Conservation (phyloP, 1,140 invertebrate genomes). For the Patella vulgata region DNA sequence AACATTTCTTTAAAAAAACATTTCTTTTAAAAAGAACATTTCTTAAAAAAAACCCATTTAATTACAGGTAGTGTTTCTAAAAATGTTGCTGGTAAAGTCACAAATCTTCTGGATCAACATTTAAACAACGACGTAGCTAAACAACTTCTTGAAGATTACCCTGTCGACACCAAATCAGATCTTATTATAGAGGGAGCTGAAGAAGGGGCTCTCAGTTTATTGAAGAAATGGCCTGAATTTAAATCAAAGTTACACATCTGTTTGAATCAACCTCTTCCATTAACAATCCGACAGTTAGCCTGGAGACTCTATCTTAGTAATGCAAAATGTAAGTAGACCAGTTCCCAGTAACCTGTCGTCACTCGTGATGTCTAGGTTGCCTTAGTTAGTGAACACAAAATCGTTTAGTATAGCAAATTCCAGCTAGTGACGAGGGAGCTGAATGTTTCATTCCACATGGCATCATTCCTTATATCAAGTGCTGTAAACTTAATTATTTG, state of each 20-base stretch:
- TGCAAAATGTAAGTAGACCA: constrained; percentile 42
- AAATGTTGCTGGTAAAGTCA: constrained; percentile 54
- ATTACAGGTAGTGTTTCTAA: constrained; percentile 50
- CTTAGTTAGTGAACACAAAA: too few relatives aligned
- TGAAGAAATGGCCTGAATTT: constrained; percentile 64
- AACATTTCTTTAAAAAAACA: too few relatives aligned
- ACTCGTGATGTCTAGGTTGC: too few relatives aligned
- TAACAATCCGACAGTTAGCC: constrained; percentile 49
- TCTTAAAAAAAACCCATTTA: neutral
- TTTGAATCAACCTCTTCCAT: constrained; percentile 58
- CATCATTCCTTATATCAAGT: too few relatives aligned
- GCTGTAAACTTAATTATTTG: too few relatives aligned
- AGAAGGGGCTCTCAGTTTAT: constrained; percentile 53
- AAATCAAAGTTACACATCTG: constrained; percentile 57
- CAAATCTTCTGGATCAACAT: constrained; percentile 54
- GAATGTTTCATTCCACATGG: too few relatives aligned
- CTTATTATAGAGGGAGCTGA: constrained; percentile 56
- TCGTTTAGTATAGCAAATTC: too few relatives aligned
- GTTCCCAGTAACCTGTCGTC: too few relatives aligned
- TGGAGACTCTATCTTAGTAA: constrained; percentile 62
- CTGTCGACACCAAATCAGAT: constrained; percentile 59
- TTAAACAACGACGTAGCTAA: constrained; percentile 62
- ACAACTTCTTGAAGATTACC: constrained; percentile 58
- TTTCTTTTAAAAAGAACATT: too few relatives aligned
- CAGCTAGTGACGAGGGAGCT: too few relatives aligned